phyloP scores from a whole-genome alignment of 2,113 vertebrate species.

The Otis tarda region DNA sequence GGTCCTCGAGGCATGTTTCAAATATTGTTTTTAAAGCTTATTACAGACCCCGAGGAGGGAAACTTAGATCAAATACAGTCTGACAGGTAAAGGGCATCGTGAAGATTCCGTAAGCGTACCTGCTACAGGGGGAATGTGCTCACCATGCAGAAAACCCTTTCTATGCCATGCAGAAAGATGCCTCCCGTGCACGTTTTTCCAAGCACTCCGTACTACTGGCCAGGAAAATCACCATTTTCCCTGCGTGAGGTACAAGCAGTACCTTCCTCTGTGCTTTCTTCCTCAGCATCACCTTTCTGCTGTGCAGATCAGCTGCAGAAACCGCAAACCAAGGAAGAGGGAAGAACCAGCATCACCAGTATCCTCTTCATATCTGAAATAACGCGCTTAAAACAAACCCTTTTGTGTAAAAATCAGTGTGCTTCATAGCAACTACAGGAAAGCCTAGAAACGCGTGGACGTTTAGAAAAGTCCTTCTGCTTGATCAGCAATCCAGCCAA shows the following conservation, averaged over 20 bases:
- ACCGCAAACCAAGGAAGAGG: neutral
- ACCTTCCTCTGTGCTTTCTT: neutral
- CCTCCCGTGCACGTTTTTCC: neutral
- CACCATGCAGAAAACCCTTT: slow-evolving; percentile 26
- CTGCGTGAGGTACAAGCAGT: neutral
- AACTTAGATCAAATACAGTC: slow-evolving; percentile 40
- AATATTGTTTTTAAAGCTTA: slow-evolving; percentile 34
- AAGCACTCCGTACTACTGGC: neutral
- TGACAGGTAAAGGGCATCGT: slow-evolving; percentile 63
- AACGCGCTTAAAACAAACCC: rapidly evolving
- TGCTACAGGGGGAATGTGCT: slow-evolving; percentile 12
- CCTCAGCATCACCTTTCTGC: neutral
- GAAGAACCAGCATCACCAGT: rapidly evolving
- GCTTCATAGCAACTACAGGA: rapidly evolving
- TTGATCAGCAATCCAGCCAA: neutral
- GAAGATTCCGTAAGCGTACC: neutral
- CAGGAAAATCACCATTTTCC: rapidly evolving
- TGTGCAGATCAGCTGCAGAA: neutral
- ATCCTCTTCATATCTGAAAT: rapidly evolving
- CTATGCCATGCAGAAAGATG: neutral
- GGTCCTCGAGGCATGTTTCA: neutral
- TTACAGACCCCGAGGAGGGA: neutral
- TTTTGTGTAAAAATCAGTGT: rapidly evolving
- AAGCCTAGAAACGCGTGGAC: rapidly evolving
- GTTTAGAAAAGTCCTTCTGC: neutral